These are phyloP conservation scores for Aptenodytes forsteri DNA, from an alignment of 2,113 vertebrate species.

Conservation along the genomic window DNA sequence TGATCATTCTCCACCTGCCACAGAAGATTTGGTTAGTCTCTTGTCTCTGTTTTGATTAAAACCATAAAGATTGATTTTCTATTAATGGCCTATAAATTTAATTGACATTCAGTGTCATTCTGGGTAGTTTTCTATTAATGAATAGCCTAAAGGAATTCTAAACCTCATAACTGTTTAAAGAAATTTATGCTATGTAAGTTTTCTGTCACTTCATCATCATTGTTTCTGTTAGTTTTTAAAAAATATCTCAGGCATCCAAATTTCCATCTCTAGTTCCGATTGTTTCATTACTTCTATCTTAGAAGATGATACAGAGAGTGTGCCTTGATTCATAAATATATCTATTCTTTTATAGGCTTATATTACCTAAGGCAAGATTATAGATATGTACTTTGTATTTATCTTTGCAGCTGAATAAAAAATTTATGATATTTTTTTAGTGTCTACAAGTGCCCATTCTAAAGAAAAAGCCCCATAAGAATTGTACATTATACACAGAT, in stretches of 20 bases:
- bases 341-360: background rate
- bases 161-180: background rate
- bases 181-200: background rate
- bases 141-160: background rate
- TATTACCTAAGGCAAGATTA: background rate
- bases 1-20: background rate
- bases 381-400: background rate
- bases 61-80: slow-evolving; percentile 23
- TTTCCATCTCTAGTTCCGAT: background rate
- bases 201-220: background rate
- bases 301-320: background rate
- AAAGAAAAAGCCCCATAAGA: background rate
- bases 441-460: background rate
- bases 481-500: background rate
- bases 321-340: background rate
- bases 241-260: background rate
- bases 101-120: background rate
- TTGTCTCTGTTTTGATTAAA: slow-evolving; percentile 28
- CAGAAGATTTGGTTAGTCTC: background rate
- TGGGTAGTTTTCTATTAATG: slow-evolving; percentile 10
- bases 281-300: background rate
- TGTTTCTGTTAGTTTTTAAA: background rate
- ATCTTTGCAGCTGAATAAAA: background rate
- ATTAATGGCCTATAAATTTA: slow-evolving; percentile 27
- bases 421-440: fast-evolving